Conservation (phyloP, 2,888 invertebrate genomes). For the Dasysyrphus tricinctus region DNA sequence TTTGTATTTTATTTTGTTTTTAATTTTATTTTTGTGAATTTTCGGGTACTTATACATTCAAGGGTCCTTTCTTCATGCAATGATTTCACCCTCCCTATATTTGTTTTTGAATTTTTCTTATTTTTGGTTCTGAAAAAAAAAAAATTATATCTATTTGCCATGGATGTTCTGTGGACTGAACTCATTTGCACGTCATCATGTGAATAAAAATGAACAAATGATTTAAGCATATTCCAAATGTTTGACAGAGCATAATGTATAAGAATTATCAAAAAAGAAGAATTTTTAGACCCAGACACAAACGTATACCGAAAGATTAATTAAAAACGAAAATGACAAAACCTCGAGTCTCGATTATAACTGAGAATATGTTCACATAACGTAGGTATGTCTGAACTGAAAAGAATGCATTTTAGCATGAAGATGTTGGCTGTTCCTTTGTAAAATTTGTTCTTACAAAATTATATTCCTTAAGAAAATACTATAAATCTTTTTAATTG, state of each 20-base stretch:
- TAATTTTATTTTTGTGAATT: conserved; percentile 37
- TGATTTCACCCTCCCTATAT: conserved; percentile 16
- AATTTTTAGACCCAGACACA: not conserved
- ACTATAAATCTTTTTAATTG: not conserved
- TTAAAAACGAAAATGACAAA: not conserved
- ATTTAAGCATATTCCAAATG: conserved; percentile 52
- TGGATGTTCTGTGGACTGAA: conserved; percentile 18
- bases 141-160: not conserved
- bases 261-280: conserved; percentile 28
- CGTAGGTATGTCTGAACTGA: not conserved
- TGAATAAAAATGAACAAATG: conserved; percentile 39
- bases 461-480: not conserved
- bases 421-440: not conserved
- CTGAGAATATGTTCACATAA: not conserved
- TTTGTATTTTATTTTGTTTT: not conserved
- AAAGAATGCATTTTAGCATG: not conserved
- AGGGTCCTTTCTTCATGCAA: conserved; percentile 47
- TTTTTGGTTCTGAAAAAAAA: conserved; percentile 45
- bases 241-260: conserved; percentile 37
- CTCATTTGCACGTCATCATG: conserved; percentile 22
- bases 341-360: not conserved
- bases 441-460: not conserved
- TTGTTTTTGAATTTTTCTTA: conserved; percentile 22
- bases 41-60: conserved; percentile 54
- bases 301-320: not conserved